Evolutionary conservation across 1,140 invertebrate species (phyloP), one percentile per base, ranked within the genome.

Genomic region (Oryctes rhinoceros): DNA sequence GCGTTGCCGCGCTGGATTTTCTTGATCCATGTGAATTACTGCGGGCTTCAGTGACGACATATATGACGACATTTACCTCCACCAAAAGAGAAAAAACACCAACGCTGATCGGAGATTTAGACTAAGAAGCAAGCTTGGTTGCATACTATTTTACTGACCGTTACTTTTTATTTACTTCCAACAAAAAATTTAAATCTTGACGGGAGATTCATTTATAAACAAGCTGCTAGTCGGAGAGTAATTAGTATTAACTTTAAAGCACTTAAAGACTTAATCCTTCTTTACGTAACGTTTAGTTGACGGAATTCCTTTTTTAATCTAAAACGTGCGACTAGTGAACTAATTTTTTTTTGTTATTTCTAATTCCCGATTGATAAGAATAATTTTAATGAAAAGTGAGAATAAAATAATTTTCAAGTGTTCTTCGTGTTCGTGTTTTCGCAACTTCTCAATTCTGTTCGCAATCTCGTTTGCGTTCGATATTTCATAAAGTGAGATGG

Each of bases 191-290:
- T 9, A 67, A 67, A 67, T 24, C 65, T 18, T 44, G 18, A 20
- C 65, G n/a, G 30, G 18, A 67, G 65, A 24, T 18, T 67, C 65
- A 24, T 67, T 67, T 67, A 67, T 67, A 67, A 67, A 35, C 65
- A 67, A 20, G 65, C 65, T 67, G 35, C 18, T 67, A 30, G 10
- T 11, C 65, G 65, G 18, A 67, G 18, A 67, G 18, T 35, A 67
- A 67, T 67, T 67, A 67, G 65, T 67, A 44, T 44, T 44, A 7
- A 10, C 39, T 44, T 44, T 30, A 67, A 67, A 53, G 49, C n/a
- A 53, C n/a, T 53, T 11, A 67, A 67, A 67, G 65, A 67, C 39
- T 67, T 67, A 35, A 30, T 67, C 10, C 65, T 30, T 30, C 24
- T 30, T 30, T 30, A 30, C 24, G 24, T 30, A 30, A 30, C 24